Conservation (phyloP, 2,888 invertebrate genomes). For the Acronicta alni region DNA sequence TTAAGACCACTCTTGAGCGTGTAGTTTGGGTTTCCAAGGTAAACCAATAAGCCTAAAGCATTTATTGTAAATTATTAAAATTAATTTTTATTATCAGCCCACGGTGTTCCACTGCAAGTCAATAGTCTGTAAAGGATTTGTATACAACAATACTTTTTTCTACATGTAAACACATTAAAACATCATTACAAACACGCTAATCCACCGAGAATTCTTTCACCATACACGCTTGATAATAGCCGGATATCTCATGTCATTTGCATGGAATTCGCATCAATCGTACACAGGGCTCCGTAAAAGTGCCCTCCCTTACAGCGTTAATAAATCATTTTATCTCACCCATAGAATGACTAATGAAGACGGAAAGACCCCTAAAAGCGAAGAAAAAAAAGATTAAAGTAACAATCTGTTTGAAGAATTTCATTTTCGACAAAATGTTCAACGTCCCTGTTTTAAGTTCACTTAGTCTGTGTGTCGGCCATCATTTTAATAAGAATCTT, state of each 20-base stretch:
- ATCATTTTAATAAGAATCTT: constrained; percentile 11
- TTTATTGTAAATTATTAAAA: too few relatives aligned
- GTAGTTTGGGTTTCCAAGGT: too few relatives aligned
- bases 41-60: too few relatives aligned
- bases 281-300: constrained; percentile 59
- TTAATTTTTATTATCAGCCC: too few relatives aligned
- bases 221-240: constrained; percentile 21
- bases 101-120: too few relatives aligned
- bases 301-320: constrained; percentile 59
- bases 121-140: too few relatives aligned
- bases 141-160: too few relatives aligned
- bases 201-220: constrained; percentile 8
- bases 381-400: constrained; percentile 75
- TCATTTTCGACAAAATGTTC: constrained; percentile 7
- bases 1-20: too few relatives aligned
- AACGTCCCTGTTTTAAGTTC: constrained; percentile 26
- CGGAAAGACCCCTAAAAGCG: constrained; percentile 66
- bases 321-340: constrained; percentile 83
- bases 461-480: constrained; percentile 3
- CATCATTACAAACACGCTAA: constrained; percentile 7
- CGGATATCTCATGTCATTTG: constrained; percentile 59
- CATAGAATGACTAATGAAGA: constrained; percentile 82
- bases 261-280: constrained; percentile 68
- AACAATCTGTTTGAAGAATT: constrained; percentile 67
- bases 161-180: not conserved